Evolutionary conservation across 2,113 vertebrate species (phyloP), one percentile per base, ranked within the genome.

Genomic region (Hassar affinis): DNA sequence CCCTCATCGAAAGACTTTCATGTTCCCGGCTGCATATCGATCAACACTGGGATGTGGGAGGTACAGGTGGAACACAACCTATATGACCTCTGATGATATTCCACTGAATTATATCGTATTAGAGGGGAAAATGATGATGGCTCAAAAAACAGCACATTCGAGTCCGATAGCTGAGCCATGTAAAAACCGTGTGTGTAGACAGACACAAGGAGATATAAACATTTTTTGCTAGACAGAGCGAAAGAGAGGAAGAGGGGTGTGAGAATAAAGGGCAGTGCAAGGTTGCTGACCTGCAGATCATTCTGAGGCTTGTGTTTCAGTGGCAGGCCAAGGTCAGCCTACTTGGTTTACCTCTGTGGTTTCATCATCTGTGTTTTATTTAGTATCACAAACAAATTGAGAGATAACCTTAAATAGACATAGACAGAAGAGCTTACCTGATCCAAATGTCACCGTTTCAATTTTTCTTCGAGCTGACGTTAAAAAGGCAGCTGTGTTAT

Each of bases 301-400:
- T 87, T 87, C 64, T 76, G 79, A 69, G 87, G 88, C 69, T 89
- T 89, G 88, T 85, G 82, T 90, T 90, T 85, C 88, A 87, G 90
- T 79, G 74, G 86, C 88, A 88, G 80, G 54, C 80, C 90, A 89
- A 90, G 87, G 88, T 89, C 86, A 88, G 72, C 69, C 85, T 85
- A 83, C 88, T 90, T 88, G 85, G 85, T 88, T 89, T 89, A 87
- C 88, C 83, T 85, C 80, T 80, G 85, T 66, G 87, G 80, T 89
- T 89, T 88, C 87, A 89, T 89, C 88, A 90, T 90, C 85, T 88
- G 88, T 87, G 77, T 87, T 89, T 90, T 88, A 89, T 88, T 90
- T 88, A 82, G 87, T 87, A 86, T 87, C 82, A 84, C 80, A 88
- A 89, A 90, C 85, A 89, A 85, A 87, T 85, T 71, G 33, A 76